Evolutionary conservation across 1,140 invertebrate genomes (phyloP).

Genomic region (Pantala flavescens): DNA sequence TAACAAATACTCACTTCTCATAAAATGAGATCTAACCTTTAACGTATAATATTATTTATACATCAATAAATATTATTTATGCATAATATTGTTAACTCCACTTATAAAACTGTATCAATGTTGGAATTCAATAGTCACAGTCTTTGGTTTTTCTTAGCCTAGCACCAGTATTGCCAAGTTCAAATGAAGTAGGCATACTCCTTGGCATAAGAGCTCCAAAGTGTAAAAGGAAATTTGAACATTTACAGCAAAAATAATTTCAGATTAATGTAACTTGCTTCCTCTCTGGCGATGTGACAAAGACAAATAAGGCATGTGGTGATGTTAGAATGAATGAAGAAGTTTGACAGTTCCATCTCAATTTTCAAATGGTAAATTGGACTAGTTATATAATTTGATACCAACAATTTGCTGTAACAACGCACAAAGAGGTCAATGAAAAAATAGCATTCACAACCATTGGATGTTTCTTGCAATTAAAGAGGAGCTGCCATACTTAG

Average conservation of each 20-base stretch:
- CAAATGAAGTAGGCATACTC: neutral
- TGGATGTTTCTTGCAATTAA: neutral
- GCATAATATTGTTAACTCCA: conserved; percentile 8
- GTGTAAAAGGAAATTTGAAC: neutral
- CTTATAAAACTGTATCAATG: neutral
- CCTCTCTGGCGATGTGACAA: neutral
- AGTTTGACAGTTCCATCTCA: neutral
- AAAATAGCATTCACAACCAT: conserved; percentile 7
- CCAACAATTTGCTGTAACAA: neutral
- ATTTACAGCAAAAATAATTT: neutral
- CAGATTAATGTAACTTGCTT: neutral
- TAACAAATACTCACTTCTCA: neutral
- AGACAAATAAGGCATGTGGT: neutral
- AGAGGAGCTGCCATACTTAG: neutral
- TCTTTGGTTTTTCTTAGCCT: conserved; percentile 1
- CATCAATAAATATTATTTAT: conserved; percentile 4
- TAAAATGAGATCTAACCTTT: neutral
- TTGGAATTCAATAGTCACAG: neutral
- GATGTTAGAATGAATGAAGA: neutral
- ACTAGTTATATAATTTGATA: neutral
- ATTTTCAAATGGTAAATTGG: neutral
- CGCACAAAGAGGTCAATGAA: neutral
- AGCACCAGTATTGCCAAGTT: neutral
- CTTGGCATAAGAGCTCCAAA: conserved; percentile 1
- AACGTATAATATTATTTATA: conserved; percentile 6